phyloP scores from a whole-genome alignment of 2,888 invertebrate species.

The Agrypnus murinus region DNA sequence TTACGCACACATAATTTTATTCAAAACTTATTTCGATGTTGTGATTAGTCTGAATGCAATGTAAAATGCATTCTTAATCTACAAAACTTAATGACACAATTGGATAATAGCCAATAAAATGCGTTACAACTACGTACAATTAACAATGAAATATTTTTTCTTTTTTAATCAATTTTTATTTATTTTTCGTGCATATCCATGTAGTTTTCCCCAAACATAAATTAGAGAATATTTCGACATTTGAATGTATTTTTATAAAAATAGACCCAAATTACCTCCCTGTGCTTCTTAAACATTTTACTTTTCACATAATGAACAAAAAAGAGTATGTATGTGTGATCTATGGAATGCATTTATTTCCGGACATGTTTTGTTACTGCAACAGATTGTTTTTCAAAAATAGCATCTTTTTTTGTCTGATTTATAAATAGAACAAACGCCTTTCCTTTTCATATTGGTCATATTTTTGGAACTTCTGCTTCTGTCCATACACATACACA shows the following conservation, averaged over 20 bases:
- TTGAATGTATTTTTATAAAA: conserved; percentile 20
- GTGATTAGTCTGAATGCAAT: conserved; percentile 14
- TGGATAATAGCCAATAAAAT: conserved; percentile 45
- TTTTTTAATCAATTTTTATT: too few relatives aligned
- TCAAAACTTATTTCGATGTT: not conserved
- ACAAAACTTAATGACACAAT: conserved; percentile 43
- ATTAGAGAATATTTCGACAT: not conserved
- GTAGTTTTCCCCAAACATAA: too few relatives aligned
- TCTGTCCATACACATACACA: conserved; percentile 50
- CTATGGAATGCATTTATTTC: conserved; percentile 11
- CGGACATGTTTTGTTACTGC: conserved; percentile 11
- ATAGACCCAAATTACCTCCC: not conserved
- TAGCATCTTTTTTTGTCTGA: conserved; percentile 11
- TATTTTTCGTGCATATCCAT: too few relatives aligned
- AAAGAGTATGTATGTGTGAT: too few relatives aligned
- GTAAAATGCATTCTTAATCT: conserved; percentile 38
- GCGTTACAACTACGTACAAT: not conserved
- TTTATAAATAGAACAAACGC: conserved; percentile 34
- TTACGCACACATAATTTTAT: conserved; percentile 16
- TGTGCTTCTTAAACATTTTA: not conserved
- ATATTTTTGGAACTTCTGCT: conserved; percentile 54
- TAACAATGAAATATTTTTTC: not conserved
- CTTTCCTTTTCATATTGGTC: conserved; percentile 23
- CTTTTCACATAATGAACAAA: not conserved
- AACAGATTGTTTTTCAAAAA: conserved; percentile 19